Conservation (phyloP, 1,140 invertebrate genomes). For the Stegodyphus dumicola region DNA sequence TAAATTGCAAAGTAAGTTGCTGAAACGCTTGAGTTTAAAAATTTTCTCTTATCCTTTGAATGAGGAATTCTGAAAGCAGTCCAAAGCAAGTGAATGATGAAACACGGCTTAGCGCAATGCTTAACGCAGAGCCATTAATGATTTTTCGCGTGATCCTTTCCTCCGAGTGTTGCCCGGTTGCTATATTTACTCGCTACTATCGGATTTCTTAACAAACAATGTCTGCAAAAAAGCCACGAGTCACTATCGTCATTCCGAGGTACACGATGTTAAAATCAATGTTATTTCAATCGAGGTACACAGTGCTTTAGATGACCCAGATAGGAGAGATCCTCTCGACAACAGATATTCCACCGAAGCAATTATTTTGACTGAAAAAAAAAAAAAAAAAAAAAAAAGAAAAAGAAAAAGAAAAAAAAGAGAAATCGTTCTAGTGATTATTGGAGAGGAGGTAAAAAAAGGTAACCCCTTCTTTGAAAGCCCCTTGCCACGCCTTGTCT, state of each 20-base stretch:
- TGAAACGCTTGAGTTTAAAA: no score
- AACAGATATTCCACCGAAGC: neutral
- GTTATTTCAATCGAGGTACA: slow-evolving; percentile 15
- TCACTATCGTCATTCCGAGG: slow-evolving; percentile 6
- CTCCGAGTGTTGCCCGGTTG: neutral
- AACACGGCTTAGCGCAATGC: no score
- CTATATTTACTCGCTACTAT: slow-evolving; percentile 20
- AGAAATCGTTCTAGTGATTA: slow-evolving; percentile 43
- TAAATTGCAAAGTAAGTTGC: no score
- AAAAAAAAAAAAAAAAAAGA: neutral
- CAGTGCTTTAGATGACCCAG: neutral
- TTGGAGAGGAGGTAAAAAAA: slow-evolving; percentile 38
- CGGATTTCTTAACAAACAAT: slow-evolving; percentile 39
- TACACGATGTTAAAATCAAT: slow-evolving; percentile 36
- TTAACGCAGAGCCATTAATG: neutral
- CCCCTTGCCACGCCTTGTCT: slow-evolving; percentile 18
- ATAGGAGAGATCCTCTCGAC: slow-evolving; percentile 1
- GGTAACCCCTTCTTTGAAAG: slow-evolving; percentile 17
- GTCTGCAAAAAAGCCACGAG: neutral
- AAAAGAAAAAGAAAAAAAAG: slow-evolving; percentile 12
- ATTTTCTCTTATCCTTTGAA: no score
- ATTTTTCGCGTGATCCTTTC: slow-evolving; percentile 7
- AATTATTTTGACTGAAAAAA: slow-evolving; percentile 21
- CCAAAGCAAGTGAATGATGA: no score
- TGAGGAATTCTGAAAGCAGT: no score